Percentiles rank a stretch among this genome's conserved stretches.
Evolutionary conservation across 2,113 vertebrate species (phyloP).

Genomic region (Cairina moschata): DNA sequence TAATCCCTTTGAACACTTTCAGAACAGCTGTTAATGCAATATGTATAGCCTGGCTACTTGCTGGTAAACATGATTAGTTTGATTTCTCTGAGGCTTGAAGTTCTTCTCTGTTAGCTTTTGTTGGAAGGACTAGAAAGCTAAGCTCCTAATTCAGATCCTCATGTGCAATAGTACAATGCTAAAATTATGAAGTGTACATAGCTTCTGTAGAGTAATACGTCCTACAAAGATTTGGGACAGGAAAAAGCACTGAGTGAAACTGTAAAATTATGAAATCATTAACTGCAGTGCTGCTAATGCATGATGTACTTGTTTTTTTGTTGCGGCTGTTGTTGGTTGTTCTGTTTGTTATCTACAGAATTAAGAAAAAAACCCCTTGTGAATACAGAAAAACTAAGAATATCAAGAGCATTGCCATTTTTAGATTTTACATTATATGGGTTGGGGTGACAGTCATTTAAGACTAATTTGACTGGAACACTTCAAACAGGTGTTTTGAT

Average conservation of each 20-base stretch:
- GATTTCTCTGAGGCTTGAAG: not conserved
- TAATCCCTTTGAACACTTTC: not conserved
- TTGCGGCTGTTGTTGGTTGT: not conserved
- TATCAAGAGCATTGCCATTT: not conserved
- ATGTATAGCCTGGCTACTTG: not conserved
- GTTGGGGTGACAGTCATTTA: not conserved
- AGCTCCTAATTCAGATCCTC: not conserved
- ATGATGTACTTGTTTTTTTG: not conserved
- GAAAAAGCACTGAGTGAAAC: not conserved
- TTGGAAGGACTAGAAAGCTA: not conserved
- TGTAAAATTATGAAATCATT: not conserved
- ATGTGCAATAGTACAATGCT: not conserved
- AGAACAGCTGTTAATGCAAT: not conserved
- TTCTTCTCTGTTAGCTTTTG: not conserved
- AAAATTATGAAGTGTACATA: not conserved
- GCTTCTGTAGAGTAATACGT: not conserved
- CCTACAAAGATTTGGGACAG: not conserved
- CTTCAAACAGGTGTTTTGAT: not conserved
- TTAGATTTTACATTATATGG: not conserved
- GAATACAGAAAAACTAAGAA: not conserved
- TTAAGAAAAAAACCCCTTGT: not conserved
- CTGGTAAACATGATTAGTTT: not conserved
- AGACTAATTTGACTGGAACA: not conserved
- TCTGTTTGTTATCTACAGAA: not conserved
- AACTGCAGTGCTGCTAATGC: not conserved